Evolutionary conservation across 2,888 invertebrate species (phyloP).

Genomic region (Cremastinae sp.): DNA sequence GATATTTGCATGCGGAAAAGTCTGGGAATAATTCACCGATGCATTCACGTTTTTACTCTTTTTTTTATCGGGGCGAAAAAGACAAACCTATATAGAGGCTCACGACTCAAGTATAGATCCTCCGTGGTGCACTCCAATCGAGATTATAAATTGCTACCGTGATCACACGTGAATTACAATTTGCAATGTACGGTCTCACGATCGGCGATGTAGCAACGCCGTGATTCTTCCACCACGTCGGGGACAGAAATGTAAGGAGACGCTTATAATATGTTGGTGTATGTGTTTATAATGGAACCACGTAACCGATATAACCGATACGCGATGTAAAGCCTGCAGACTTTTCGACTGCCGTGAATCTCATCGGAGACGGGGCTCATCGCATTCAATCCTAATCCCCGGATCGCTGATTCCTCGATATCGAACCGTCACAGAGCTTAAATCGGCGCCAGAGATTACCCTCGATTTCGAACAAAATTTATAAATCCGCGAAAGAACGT

Average conservation of each 20-base stretch:
- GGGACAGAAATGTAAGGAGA: slow-evolving; percentile 9
- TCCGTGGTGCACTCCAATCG: slow-evolving; percentile 46
- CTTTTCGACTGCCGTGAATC: slow-evolving; percentile 45
- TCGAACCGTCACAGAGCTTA: slow-evolving; percentile 36
- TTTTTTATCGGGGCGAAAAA: slow-evolving; percentile 8
- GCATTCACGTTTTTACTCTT: slow-evolving; percentile 19
- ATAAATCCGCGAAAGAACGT: slow-evolving; percentile 24
- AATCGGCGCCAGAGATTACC: slow-evolving; percentile 44
- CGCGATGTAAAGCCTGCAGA: slow-evolving; percentile 37
- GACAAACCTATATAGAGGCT: slow-evolving; percentile 9
- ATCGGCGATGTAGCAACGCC: slow-evolving; percentile 55
- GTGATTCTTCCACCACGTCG: slow-evolving; percentile 35
- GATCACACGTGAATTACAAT: slow-evolving; percentile 61
- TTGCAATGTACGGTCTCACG: slow-evolving; percentile 61
- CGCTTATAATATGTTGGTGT: background rate
- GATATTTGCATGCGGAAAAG: background rate
- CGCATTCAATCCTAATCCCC: slow-evolving; percentile 12
- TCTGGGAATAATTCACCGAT: slow-evolving; percentile 34
- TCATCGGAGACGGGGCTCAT: slow-evolving; percentile 17
- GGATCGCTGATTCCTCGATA: slow-evolving; percentile 42
- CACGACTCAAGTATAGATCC: slow-evolving; percentile 43
- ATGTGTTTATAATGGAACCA: slow-evolving; percentile 16
- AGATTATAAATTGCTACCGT: slow-evolving; percentile 59
- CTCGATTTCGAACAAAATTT: slow-evolving; percentile 31
- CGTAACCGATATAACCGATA: slow-evolving; percentile 18